These are phyloP conservation scores for Amia ocellicauda DNA, from an alignment of 2,113 vertebrate genomes.

Conservation along the genomic window DNA sequence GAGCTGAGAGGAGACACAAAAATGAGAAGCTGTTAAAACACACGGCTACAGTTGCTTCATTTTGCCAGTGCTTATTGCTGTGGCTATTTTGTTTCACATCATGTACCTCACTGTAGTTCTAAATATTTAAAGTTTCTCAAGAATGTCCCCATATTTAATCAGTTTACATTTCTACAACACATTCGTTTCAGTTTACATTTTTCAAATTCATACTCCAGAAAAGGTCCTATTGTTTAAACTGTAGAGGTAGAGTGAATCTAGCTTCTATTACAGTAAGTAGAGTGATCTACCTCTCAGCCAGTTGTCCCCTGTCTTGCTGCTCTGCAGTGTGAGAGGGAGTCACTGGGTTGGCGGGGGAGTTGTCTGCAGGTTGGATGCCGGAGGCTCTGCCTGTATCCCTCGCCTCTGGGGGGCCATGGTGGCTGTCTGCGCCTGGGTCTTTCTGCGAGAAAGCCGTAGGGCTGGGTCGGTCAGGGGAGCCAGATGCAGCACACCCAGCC, in stretches of 20 bases:
- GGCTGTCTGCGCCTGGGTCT: constrained; percentile 49
- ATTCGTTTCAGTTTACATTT: no score
- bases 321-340: constrained; percentile 27
- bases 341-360: constrained; percentile 41
- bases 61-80: not conserved
- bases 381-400: constrained; percentile 31
- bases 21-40: no score
- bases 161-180: no score
- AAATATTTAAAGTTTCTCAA: no score
- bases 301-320: constrained; percentile 46
- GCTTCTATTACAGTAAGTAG: constrained; percentile 33
- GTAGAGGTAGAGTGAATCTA: no score
- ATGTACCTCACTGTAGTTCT: no score
- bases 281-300: constrained; percentile 61
- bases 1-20: constrained; percentile 33
- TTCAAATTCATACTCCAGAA: no score
- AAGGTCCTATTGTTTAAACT: no score
- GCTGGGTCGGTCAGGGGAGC: constrained; percentile 86
- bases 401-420: constrained; percentile 49
- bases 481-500: constrained; percentile 80
- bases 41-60: not conserved
- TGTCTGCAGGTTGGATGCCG: constrained; percentile 45
- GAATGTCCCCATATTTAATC: no score
- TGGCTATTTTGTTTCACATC: no score
- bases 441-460: constrained; percentile 79